A percentile compares a stretch with the other conserved stretches of the same genome.
These are phyloP conservation scores for Rafetus swinhoei DNA, from an alignment of 2,113 vertebrate genomes.

Conservation along the genomic window DNA sequence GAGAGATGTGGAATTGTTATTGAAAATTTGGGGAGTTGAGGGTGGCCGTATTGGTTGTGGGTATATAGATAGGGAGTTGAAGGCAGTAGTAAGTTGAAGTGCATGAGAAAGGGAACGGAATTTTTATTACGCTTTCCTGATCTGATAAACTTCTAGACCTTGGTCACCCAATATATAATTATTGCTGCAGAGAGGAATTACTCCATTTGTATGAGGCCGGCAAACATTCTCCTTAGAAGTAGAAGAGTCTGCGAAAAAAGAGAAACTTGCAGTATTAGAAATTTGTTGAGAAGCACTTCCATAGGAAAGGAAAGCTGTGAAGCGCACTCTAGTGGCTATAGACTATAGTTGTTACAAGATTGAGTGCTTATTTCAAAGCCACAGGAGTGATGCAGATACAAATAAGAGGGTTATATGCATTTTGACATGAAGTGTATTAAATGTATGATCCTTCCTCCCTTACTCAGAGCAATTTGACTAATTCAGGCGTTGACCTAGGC, in stretches of 20 bases:
- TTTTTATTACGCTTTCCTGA: not conserved
- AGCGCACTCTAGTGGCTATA: slow-evolving; percentile 69
- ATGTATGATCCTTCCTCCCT: not conserved
- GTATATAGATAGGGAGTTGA: not conserved
- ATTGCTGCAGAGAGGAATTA: slow-evolving; percentile 30
- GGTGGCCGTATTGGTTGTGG: not conserved
- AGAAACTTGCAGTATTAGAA: not conserved
- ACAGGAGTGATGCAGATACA: not conserved
- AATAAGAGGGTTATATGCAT: not conserved
- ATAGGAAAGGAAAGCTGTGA: slow-evolving; percentile 32
- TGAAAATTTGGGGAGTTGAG: not conserved
- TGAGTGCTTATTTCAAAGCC: accelerated
- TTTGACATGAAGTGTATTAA: not conserved
- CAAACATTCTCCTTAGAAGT: not conserved
- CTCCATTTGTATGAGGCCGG: not conserved
- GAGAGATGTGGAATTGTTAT: not conserved
- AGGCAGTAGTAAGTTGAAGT: not conserved
- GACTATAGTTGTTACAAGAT: not conserved
- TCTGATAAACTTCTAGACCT: slow-evolving; percentile 34
- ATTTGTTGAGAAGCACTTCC: not conserved
- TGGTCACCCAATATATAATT: not conserved
- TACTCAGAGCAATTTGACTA: not conserved
- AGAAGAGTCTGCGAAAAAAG: not conserved
- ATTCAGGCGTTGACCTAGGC: not conserved
- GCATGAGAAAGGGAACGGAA: slow-evolving; percentile 42